These are phyloP conservation scores for Nowickia ferox DNA, from an alignment of 2,888 invertebrate species.

Conservation along the genomic window DNA sequence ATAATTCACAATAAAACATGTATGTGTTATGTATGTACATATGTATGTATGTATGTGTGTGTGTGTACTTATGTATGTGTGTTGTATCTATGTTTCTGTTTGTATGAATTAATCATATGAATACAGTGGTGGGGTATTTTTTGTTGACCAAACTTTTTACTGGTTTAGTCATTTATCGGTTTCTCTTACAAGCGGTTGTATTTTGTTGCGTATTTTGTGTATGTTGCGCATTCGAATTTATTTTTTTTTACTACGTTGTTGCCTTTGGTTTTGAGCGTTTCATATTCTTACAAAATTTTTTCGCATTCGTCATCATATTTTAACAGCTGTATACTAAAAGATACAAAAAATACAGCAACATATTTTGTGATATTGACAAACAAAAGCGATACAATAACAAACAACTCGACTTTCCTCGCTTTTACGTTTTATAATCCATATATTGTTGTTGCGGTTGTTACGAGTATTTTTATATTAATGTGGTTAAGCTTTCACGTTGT, in stretches of 20 bases:
- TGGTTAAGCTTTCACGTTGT: constrained; percentile 67
- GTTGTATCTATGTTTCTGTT: neutral
- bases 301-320: constrained; percentile 50
- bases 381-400: neutral
- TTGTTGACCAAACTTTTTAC: constrained; percentile 59
- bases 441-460: constrained; percentile 31
- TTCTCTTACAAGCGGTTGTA: constrained; percentile 61
- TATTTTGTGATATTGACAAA: constrained; percentile 45
- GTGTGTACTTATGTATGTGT: neutral
- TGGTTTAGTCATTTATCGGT: constrained; percentile 67
- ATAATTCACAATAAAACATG: neutral
- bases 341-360: constrained; percentile 24
- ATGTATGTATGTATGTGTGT: neutral
- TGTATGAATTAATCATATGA: neutral
- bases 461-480: constrained; percentile 13
- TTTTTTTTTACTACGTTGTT: constrained; percentile 40
- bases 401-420: constrained; percentile 48
- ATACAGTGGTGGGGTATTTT: constrained; percentile 47
- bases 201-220: constrained; percentile 11
- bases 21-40: neutral
- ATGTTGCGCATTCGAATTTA: constrained; percentile 43
- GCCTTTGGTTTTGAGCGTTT: neutral
- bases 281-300: neutral
- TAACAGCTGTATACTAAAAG: constrained; percentile 59
- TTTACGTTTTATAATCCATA: constrained; percentile 43